Conservation (phyloP, 1,140 invertebrate genomes). For the Ericerus pela region DNA sequence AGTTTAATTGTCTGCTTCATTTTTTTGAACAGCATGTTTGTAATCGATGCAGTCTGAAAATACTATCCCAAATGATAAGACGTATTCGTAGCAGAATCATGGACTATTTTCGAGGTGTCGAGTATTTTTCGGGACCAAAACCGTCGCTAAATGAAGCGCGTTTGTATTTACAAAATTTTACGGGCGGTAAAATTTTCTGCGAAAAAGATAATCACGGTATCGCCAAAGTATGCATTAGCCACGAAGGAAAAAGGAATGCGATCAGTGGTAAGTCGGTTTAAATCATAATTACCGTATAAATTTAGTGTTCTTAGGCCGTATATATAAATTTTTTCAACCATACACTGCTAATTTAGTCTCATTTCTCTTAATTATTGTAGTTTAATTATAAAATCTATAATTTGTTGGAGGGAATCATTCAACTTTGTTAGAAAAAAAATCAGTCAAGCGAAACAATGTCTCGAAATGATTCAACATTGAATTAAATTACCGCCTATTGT, state of each 20-base stretch:
- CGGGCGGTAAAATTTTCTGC: background rate
- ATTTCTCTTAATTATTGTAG: no score
- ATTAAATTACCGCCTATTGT: no score
- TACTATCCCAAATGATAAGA: no score
- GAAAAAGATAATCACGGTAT: background rate
- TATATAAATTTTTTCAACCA: no score
- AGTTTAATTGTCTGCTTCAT: no score
- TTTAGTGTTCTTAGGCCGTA: no score
- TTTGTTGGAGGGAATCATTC: background rate
- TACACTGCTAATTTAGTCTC: no score
- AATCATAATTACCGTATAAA: no score
- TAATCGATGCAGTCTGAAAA: no score
- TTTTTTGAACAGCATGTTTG: no score
- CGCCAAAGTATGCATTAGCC: conserved; percentile 6
- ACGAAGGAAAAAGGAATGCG: conserved; percentile 5
- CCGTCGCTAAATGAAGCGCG: background rate
- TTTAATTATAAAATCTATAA: background rate
- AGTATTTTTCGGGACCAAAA: background rate
- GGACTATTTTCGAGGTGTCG: background rate
- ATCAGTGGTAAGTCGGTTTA: conserved; percentile 15
- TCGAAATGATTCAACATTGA: no score
- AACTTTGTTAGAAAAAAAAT: background rate
- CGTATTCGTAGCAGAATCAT: no score
- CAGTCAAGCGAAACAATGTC: background rate
- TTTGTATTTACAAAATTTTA: background rate